Evolutionary conservation across 2,113 vertebrate species (phyloP), one percentile per base, ranked within the genome.

Genomic region (Microtus pennsylvanicus): DNA sequence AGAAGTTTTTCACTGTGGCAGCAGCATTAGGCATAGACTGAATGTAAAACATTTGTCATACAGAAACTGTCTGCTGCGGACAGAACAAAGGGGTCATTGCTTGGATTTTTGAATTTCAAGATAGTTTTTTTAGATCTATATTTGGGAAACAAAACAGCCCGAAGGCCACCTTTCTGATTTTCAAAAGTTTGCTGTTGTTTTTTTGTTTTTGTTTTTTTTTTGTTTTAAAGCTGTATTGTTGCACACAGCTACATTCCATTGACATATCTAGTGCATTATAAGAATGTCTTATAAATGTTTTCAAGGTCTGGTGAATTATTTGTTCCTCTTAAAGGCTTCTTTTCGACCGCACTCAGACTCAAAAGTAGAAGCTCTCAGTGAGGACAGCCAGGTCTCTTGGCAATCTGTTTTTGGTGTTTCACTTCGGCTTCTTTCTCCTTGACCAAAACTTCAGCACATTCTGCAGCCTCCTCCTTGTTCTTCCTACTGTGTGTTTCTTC

Each of bases 41-140:
- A 77, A 38, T 72, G 65, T 88, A 52, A 97, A 83, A 74, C 3
- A 38, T 93, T 63, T 80, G 70, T 97, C 50, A 19, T 45, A 72
- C 45, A 47, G 81, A 81, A 96, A 24, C 58, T 75, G 65, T 85
- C 91, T 30, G 70, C 65, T 50, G 38, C 21, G 65, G 50, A 45
- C 50, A 70, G 92, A 86, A 97, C 97, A 97, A 93, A 96, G 89
- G 90, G 61, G 81, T 90, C 87, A 88, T 76, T 90, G 95, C 96
- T 42, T 91, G 61, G 55, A 75, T 65, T 95, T 96, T 85, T 96
- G 80, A 95, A 95, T 96, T 96, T 96, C 90, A 94, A 94, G 95
- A 95, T 72, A 94, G 75, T 87, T 96, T 90, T 90, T 85, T 96
- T 90, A 50, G 11, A 47, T 63, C 89, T 72, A 58, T 58, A 21